Evolutionary conservation across 2,888 invertebrate species (phyloP).

Genomic region (Hypselothyrea guttata): DNA sequence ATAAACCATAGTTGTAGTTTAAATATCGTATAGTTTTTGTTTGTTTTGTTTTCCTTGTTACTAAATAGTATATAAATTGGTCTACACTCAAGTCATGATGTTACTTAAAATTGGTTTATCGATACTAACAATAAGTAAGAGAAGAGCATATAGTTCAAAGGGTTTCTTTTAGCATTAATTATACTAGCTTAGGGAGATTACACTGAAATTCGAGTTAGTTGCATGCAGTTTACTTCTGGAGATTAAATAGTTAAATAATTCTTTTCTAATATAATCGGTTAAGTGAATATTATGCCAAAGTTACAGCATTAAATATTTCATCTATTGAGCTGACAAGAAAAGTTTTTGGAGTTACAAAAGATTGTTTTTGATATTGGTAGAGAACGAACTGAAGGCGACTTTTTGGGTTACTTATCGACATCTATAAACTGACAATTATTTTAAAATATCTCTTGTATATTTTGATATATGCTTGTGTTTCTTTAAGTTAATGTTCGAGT

Average conservation of each 20-base stretch:
- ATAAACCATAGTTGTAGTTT: conserved; percentile 24
- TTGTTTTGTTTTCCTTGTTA: conserved; percentile 24
- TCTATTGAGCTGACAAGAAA: not conserved
- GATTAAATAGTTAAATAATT: conserved; percentile 22
- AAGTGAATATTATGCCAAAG: no score
- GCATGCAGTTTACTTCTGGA: conserved; percentile 62
- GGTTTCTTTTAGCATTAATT: conserved; percentile 12
- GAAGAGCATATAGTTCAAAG: conserved; percentile 40
- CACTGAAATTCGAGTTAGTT: conserved; percentile 72
- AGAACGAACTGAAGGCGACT: no score
- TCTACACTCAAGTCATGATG: conserved; percentile 62
- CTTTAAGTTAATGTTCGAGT: conserved; percentile 47
- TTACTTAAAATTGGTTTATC: conserved; percentile 68
- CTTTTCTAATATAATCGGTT: conserved; percentile 22
- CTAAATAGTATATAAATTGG: conserved; percentile 51
- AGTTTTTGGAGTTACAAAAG: not conserved
- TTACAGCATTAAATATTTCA: not conserved
- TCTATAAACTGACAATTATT: no score
- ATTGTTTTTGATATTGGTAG: no score
- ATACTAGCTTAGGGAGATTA: conserved; percentile 47
- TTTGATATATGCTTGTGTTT: conserved; percentile 24
- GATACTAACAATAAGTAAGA: conserved; percentile 40
- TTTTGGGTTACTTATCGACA: no score
- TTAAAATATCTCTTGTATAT: no score
- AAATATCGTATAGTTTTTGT: conserved; percentile 41